Base-by-base conservation (phyloP, 2,113 vertebrate genomes). In the Ursus arctos region DNA sequence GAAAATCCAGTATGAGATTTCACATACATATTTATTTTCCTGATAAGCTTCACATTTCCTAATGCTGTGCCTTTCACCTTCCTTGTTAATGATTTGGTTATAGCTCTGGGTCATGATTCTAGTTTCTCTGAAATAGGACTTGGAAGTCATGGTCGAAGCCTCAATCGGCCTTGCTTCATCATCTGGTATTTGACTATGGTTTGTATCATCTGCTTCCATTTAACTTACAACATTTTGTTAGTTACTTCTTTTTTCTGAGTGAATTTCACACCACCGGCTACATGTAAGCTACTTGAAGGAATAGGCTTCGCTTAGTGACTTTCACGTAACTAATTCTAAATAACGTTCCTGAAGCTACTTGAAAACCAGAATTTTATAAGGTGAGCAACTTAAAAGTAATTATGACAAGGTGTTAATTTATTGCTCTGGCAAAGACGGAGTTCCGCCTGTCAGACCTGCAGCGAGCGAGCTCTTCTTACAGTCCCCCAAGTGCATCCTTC, bases 1-100 rank as follows among this genome's bases (percentile, higher is more conserved):
- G 97, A 96, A 97, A 96, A 88, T 92, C 84, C 95, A 96, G 96
- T 67, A 24, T 87, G 97, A 94, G 96, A 93, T 88, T 95, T 97
- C 80, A 49, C 83, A 49, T 80, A 65, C 71, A 72, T 94, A 92
- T 95, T 95, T 96, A 82, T 93, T 97, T 57, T 94, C 63, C 61
- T 36, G 92, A 96, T 94, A 95, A 49, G 97, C 69, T 53, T 71
- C 53, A 12, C 9, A 2, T 94, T 95, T 95, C 86, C 82, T 51
- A 33, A 53, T 4, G 6, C 18, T 13, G 19, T 5, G 36, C 89
- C 79, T 18, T 84, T 80, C 18, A 21, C 61, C 67, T 43, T 26
- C 87, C 40, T 61, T 24, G 69, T 61, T 63, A 83, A 87, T 61
- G 86, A 90, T 76, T 84, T 77, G 79, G 81, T 31, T 51, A 26